A percentile compares a stretch with the other conserved stretches of the same genome.
Evolutionary conservation across 2,797 vertebrate genomes (phyloP).

Genomic region (Ataeniobius toweri): DNA sequence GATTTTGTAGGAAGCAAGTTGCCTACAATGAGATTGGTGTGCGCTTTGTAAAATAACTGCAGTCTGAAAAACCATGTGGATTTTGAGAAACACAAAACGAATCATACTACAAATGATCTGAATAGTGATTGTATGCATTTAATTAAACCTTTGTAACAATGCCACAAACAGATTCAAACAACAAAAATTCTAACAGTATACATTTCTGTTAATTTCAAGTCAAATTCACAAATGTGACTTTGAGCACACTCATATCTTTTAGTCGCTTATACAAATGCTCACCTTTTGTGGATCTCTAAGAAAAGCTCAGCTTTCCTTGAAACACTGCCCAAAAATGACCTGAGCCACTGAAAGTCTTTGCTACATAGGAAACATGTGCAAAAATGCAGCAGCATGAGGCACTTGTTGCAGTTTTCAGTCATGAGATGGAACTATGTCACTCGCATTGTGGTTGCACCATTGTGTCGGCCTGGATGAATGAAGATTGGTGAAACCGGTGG

Average conservation of each 20-base stretch:
- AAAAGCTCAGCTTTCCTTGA: constrained; percentile 14
- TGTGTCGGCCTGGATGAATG: constrained; percentile 74
- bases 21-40: neutral
- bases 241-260: neutral
- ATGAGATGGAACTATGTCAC: constrained; percentile 45
- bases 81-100: neutral
- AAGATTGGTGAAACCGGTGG: constrained; percentile 92
- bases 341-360: constrained; percentile 8
- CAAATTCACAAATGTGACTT: neutral
- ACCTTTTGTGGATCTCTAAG: constrained; percentile 2
- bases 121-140: neutral
- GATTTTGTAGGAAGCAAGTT: neutral
- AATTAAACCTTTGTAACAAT: neutral
- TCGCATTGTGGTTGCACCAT: constrained; percentile 75
- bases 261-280: constrained; percentile 1
- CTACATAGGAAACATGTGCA: constrained; percentile 3
- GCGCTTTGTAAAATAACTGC: neutral
- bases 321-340: constrained; percentile 4
- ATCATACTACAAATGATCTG: neutral
- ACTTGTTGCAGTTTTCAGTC: constrained; percentile 22
- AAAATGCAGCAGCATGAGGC: neutral
- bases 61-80: neutral
- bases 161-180: neutral
- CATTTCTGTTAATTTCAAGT: neutral
- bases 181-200: neutral